A percentile compares a stretch with the other conserved stretches of the same genome.
Conservation (phyloP, 2,888 invertebrate genomes). For the Cantharis rustica region DNA sequence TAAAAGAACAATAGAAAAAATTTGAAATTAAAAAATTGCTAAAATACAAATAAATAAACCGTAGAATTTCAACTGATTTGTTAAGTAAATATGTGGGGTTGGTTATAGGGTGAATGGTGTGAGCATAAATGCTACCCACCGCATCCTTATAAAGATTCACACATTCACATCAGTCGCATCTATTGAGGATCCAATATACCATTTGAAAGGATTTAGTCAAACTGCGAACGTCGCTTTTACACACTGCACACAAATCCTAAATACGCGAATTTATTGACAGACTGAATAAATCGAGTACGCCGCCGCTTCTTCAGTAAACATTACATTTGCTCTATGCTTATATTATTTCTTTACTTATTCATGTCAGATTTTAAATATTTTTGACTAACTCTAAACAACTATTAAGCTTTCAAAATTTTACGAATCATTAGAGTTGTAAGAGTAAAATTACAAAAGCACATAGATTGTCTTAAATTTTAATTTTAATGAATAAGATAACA, state of each 20-base stretch:
- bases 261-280: constrained; percentile 55
- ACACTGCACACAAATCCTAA: constrained; percentile 55
- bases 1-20: no score
- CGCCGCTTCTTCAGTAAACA: constrained; percentile 29
- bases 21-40: neutral
- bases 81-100: constrained; percentile 23
- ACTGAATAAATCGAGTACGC: constrained; percentile 33
- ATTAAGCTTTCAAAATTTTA: neutral
- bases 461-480: neutral
- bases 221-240: constrained; percentile 50
- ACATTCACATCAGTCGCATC: constrained; percentile 37
- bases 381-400: neutral
- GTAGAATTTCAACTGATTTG: constrained; percentile 11
- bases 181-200: constrained; percentile 51
- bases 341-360: constrained; percentile 11
- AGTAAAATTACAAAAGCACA: neutral
- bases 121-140: constrained; percentile 26
- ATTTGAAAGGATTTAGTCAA: constrained; percentile 56
- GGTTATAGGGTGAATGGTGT: constrained; percentile 24
- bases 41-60: neutral
- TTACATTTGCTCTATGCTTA: constrained; percentile 18
- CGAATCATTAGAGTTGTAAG: neutral
- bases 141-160: constrained; percentile 38
- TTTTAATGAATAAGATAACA: constrained; percentile 29
- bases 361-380: neutral